Evolutionary conservation across 1,140 invertebrate species (phyloP).

Genomic region (Steinernema khuongi): DNA sequence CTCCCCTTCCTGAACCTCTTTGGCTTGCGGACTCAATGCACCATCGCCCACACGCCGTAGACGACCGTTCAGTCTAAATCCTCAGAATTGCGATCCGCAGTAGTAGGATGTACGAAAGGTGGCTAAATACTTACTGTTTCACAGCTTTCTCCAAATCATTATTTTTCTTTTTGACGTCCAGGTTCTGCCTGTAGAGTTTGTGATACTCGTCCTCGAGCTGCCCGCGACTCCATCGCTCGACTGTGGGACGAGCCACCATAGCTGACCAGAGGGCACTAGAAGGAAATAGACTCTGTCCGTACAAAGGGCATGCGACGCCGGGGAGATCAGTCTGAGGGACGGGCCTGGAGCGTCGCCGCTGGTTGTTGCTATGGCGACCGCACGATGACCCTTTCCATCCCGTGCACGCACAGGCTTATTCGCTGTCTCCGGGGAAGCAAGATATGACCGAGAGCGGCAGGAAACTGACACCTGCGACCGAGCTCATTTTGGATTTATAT

Average conservation of each 20-base stretch:
- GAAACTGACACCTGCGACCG: too few relatives aligned
- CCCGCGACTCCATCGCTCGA: conserved; percentile 38
- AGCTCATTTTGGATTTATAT: too few relatives aligned
- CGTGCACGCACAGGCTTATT: too few relatives aligned
- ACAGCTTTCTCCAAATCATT: conserved; percentile 37
- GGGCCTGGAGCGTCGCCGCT: too few relatives aligned
- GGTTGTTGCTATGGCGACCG: too few relatives aligned
- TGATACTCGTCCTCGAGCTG: conserved; percentile 42
- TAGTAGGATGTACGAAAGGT: neutral
- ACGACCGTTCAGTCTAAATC: conserved; percentile 38
- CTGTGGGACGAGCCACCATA: conserved; percentile 32
- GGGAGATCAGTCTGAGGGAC: too few relatives aligned
- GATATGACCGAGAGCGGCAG: too few relatives aligned
- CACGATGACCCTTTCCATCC: too few relatives aligned
- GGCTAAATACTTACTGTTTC: conserved; percentile 31
- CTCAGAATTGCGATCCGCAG: neutral
- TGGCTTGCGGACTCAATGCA: neutral
- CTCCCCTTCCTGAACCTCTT: conserved; percentile 22
- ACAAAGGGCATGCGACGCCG: neutral
- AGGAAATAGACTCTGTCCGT: neutral
- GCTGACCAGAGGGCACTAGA: neutral
- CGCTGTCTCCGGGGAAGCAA: too few relatives aligned
- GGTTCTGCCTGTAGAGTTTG: conserved; percentile 26
- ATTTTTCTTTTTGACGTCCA: conserved; percentile 35
- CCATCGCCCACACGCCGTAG: conserved; percentile 31